Percentiles rank a stretch among this genome's conserved stretches.
These are phyloP conservation scores for Onychomys torridus DNA, from an alignment of 2,797 vertebrate species.

Conservation along the genomic window DNA sequence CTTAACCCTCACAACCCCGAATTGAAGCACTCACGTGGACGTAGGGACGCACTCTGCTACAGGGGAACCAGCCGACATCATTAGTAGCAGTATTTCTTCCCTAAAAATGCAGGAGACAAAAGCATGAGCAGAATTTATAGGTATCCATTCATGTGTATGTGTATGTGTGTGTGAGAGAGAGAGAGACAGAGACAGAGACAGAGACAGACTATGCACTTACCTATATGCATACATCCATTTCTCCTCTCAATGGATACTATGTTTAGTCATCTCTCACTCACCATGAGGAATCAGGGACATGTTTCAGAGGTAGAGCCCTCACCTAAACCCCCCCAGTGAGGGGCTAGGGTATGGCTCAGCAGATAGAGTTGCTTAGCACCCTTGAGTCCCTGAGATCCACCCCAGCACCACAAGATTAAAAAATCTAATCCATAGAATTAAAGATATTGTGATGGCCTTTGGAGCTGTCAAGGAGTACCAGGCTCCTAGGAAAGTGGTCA, in stretches of 20 bases:
- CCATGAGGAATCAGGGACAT: background rate
- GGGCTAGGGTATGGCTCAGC: background rate
- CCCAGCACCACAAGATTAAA: background rate
- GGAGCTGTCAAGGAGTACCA: background rate
- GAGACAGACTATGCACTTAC: background rate
- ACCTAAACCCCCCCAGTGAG: background rate
- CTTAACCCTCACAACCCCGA: background rate
- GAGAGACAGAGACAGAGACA: background rate
- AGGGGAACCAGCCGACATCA: conserved; percentile 95
- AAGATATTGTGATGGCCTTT: background rate
- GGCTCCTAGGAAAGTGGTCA: background rate
- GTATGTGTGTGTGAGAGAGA: background rate
- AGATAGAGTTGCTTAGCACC: background rate
- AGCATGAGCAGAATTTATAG: background rate
- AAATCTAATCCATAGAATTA: background rate
- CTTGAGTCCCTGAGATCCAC: background rate
- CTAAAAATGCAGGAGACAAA: conserved; percentile 82
- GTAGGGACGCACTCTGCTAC: conserved; percentile 92
- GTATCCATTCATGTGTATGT: background rate
- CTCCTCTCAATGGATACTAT: background rate
- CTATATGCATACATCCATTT: background rate
- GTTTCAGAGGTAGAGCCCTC: background rate
- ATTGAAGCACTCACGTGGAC: conserved; percentile 89
- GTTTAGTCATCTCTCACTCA: background rate
- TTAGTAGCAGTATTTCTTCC: conserved; percentile 92